phyloP scores from a whole-genome alignment of 2,888 invertebrate genomes.

The Hololepta plana region DNA sequence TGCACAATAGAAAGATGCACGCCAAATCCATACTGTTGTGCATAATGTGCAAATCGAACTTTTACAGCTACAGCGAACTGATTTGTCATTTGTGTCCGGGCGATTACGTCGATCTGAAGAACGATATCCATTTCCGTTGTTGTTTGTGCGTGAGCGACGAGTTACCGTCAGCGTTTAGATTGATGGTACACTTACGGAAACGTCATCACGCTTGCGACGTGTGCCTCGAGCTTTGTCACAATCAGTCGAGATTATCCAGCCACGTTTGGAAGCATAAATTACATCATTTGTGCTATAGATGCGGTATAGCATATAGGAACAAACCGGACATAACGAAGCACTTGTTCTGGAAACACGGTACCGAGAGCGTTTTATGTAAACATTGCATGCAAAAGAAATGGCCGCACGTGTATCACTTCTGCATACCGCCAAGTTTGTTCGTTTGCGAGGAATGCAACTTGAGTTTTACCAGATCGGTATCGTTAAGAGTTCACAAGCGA shows the following conservation, averaged over 20 bases:
- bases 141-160: conserved; percentile 61
- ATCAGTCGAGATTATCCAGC: conserved; percentile 62
- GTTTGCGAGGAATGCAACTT: conserved; percentile 65
- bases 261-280: conserved; percentile 86
- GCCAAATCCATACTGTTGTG: conserved; percentile 65
- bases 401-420: conserved; percentile 85
- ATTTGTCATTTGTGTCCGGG: conserved; percentile 78
- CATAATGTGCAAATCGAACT: conserved; percentile 75
- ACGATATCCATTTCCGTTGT: conserved; percentile 59
- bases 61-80: conserved; percentile 74
- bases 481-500: conserved; percentile 40
- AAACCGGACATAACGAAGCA: conserved; percentile 79
- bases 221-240: conserved; percentile 64
- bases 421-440: conserved; percentile 62
- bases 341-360: conserved; percentile 84
- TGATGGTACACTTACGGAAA: conserved; percentile 77
- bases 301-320: conserved; percentile 74
- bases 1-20: conserved; percentile 74
- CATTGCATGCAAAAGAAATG: conserved; percentile 77
- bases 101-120: conserved; percentile 34
- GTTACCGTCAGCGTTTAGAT: conserved; percentile 68
- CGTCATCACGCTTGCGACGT: conserved; percentile 75
- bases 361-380: conserved; percentile 71
- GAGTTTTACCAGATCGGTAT: conserved; percentile 37
- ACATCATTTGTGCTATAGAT: conserved; percentile 72